Base-by-base conservation (phyloP, 35 echinoderm and acorn worm species). In the Heliocidaris erythrogramma region DNA sequence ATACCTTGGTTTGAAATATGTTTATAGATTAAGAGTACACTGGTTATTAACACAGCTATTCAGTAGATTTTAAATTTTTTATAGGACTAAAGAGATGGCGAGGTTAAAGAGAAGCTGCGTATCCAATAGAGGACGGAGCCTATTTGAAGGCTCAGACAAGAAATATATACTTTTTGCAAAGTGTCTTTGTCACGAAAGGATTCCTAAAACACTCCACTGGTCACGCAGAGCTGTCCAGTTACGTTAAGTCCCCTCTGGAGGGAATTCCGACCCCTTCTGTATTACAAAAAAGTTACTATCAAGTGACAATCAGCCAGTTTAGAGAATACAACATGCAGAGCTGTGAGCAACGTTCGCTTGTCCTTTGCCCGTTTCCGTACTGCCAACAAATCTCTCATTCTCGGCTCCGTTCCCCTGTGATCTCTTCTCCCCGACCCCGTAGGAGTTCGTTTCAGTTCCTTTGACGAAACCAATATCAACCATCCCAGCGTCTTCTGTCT, bases 321-420 rank as follows among this genome's bases (percentile, higher is more conserved):
- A 89, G 1, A 89, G 87, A 47, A 89, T 31, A 48, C 31, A 32
- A 24, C 87, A 89, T 48, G 87, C 87, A 32, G 87, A 89, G 32
- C 87, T 89, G 47, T 89, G 87, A 13, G 87, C 87, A 48, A 89
- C 87, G 47, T 89, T 42, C 7, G 87, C 87, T 13, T 89, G 31
- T 89, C 87, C 87, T 89, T 89, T 89, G 11, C 17, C 10, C 31
- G 5, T 7, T 35, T 89, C 87, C 31, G 31, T 32, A 24, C 47
- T 13, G 18, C 87, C 87, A 27, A 47, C 87, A 48, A 12, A 14
- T 32, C 47, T 0, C 3, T 32, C 87, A 48, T 18, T 89, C 31
- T 89, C 87, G 0, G 87, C 31, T 48, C 87, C 87, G 0, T 89
- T 89, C 5, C 87, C 87, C 14, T 32, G 87, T 27, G 31, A 7